These are phyloP conservation scores for Manduca sexta DNA, from an alignment of 1,140 invertebrate genomes.

Conservation along the genomic window DNA sequence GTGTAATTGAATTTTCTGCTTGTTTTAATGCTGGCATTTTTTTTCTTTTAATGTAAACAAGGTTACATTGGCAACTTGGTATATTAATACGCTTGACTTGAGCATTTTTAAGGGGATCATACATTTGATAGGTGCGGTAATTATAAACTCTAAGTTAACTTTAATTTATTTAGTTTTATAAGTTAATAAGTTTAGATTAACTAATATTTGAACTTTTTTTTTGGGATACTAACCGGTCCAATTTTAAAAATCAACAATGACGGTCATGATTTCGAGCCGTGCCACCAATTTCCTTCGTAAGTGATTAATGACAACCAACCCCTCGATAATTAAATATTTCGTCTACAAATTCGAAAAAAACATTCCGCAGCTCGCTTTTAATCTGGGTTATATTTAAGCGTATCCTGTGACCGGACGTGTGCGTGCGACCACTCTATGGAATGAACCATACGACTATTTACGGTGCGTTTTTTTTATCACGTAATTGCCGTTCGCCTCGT, in stretches of 20 bases:
- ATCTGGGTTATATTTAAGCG: conserved; percentile 26
- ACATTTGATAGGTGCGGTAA: too few relatives aligned
- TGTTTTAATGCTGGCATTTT: too few relatives aligned
- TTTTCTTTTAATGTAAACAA: too few relatives aligned
- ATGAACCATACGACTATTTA: background rate
- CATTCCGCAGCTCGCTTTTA: conserved; percentile 4
- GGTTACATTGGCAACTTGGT: too few relatives aligned
- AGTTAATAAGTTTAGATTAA: too few relatives aligned
- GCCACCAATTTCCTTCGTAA: background rate
- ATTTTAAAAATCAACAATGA: background rate
- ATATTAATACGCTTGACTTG: too few relatives aligned
- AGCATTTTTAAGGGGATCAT: too few relatives aligned
- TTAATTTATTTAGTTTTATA: too few relatives aligned
- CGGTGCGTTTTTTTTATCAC: background rate
- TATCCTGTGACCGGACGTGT: conserved; percentile 12
- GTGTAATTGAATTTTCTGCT: too few relatives aligned
- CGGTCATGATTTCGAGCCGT: background rate
- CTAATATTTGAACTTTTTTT: too few relatives aligned
- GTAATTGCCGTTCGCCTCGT: too few relatives aligned
- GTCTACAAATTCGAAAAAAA: conserved; percentile 15
- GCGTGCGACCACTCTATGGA: background rate
- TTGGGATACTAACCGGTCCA: background rate
- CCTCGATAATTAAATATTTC: conserved; percentile 1
- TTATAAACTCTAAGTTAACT: background rate
- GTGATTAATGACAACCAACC: conserved; percentile 11